Conservation (phyloP, 2,113 vertebrate genomes). For the Hirundichthys speculiger region DNA sequence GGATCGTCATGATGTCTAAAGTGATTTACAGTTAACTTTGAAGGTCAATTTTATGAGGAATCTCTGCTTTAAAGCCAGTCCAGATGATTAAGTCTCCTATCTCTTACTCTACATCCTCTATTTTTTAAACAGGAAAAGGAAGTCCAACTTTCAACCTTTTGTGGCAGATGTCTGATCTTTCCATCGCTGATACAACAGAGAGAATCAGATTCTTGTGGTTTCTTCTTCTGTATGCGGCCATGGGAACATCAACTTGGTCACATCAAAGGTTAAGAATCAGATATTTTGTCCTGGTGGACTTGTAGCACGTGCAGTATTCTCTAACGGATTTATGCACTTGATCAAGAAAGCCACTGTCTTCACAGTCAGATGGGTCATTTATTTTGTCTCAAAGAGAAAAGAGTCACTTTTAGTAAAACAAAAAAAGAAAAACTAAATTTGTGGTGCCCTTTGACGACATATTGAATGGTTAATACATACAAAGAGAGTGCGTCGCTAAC, state of each 20-base stretch:
- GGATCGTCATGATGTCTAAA: constrained; percentile 10
- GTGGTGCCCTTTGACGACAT: too few relatives aligned
- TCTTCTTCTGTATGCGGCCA: constrained; percentile 32
- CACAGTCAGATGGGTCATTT: too few relatives aligned
- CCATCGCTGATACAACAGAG: constrained; percentile 45
- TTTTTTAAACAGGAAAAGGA: constrained; percentile 75
- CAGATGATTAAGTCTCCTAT: constrained; percentile 49
- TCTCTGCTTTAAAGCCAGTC: constrained; percentile 24
- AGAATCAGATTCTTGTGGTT: constrained; percentile 61
- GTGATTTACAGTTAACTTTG: constrained; percentile 22
- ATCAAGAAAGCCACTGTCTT: background rate
- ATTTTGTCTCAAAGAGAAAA: too few relatives aligned
- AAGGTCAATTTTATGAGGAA: constrained; percentile 27
- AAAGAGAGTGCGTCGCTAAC: too few relatives aligned
- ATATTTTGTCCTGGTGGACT: background rate
- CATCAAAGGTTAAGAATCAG: constrained; percentile 28
- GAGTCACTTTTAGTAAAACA: too few relatives aligned
- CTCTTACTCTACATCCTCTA: constrained; percentile 46
- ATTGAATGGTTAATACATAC: too few relatives aligned
- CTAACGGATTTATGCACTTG: too few relatives aligned
- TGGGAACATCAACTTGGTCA: constrained; percentile 33
- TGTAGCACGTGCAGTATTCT: too few relatives aligned
- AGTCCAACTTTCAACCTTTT: constrained; percentile 62
- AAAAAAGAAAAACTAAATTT: too few relatives aligned
- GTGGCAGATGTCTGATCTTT: constrained; percentile 59